phyloP scores from a whole-genome alignment of 2,797 vertebrate genomes.

The Sebastes jordani region DNA sequence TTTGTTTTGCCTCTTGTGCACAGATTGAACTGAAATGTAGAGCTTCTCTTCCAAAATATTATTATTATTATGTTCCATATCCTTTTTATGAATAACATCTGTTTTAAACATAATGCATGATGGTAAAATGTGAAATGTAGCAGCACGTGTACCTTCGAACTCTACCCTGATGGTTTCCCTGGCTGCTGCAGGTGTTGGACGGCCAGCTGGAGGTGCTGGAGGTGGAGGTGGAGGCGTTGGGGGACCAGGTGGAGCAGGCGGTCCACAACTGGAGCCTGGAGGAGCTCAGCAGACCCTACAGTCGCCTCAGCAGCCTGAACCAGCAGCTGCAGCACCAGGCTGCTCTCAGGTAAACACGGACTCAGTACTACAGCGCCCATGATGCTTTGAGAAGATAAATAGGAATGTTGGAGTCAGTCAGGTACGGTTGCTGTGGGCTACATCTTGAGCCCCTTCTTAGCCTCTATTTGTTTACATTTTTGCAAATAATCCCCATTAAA shows the following conservation, averaged over 20 bases:
- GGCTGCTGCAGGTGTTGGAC: slow-evolving; percentile 79
- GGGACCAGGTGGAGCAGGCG: slow-evolving; percentile 63
- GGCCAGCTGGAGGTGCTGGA: slow-evolving; percentile 83
- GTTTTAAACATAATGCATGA: background rate
- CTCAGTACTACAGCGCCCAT: background rate
- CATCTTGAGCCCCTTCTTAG: background rate
- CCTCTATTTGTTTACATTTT: background rate
- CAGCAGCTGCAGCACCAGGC: slow-evolving; percentile 81
- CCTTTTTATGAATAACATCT: background rate
- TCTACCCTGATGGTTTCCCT: background rate
- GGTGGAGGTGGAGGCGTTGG: slow-evolving; percentile 79
- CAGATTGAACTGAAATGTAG: background rate
- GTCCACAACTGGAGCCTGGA: slow-evolving; percentile 64
- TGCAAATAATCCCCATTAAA: background rate
- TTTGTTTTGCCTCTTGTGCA: background rate
- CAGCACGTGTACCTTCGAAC: background rate
- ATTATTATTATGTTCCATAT: background rate
- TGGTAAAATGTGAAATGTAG: background rate
- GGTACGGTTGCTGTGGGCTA: too few species aligned
- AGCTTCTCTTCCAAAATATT: too few species aligned
- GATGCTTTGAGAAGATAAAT: background rate
- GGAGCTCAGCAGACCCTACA: slow-evolving; percentile 77
- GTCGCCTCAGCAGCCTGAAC: slow-evolving; percentile 76
- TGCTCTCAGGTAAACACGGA: slow-evolving; percentile 66
- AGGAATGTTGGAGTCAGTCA: background rate